These are phyloP conservation scores for Trachelus iudaicus DNA, from an alignment of 2,888 invertebrate species.

Conservation along the genomic window DNA sequence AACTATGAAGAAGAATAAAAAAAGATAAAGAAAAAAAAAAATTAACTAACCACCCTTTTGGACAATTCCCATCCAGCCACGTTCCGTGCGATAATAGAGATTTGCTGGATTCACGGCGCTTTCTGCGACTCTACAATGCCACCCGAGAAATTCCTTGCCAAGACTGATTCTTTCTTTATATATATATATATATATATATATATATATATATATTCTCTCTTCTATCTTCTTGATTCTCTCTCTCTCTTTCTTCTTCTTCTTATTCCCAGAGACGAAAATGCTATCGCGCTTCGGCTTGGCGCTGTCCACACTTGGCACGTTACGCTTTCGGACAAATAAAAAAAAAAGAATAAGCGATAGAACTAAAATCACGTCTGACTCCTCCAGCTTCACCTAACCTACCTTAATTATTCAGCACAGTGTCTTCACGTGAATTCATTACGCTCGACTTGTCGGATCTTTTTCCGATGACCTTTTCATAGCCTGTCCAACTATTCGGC, in stretches of 20 bases:
- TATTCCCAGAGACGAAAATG: neutral
- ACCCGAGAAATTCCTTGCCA: slow-evolving; percentile 7
- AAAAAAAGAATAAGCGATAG: slow-evolving; percentile 8
- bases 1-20: neutral
- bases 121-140: neutral
- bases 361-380: slow-evolving; percentile 3
- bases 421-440: neutral
- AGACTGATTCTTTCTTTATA: neutral
- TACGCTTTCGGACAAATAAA: slow-evolving; percentile 5
- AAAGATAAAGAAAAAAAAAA: neutral
- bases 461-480: neutral
- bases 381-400: neutral
- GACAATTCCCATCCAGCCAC: neutral
- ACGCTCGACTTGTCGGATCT: neutral
- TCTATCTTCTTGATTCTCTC: slow-evolving; percentile 11
- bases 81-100: slow-evolving; percentile 5
- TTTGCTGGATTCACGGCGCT: neutral
- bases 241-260: neutral
- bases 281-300: neutral
- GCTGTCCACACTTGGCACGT: slow-evolving; percentile 16
- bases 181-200: too few relatives aligned
- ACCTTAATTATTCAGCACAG: neutral
- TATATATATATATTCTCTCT: neutral
- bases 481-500: neutral
- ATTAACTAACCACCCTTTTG: neutral